Evolutionary conservation across 1,140 invertebrate genomes (phyloP).

Genomic region (Drosophila melanica): DNA sequence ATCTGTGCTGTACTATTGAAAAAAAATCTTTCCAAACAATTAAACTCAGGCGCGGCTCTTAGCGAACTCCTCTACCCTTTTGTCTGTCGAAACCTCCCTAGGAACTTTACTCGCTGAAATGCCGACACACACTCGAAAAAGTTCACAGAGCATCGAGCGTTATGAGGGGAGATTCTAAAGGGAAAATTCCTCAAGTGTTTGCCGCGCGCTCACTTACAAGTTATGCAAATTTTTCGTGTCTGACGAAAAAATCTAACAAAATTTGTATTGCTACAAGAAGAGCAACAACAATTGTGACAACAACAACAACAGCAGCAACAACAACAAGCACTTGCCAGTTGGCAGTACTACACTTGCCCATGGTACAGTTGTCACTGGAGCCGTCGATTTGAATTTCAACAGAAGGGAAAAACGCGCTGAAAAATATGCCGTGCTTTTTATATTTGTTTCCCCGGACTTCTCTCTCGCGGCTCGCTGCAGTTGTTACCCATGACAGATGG

Average conservation of each 20-base stretch:
- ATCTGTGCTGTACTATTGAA: conserved; percentile 7
- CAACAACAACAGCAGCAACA: conserved; percentile 22
- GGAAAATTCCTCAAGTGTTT: conserved; percentile 66
- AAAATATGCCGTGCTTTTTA: conserved; percentile 54
- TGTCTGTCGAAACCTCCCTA: conserved; percentile 41
- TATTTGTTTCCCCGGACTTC: conserved; percentile 1
- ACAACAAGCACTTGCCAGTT: conserved; percentile 50
- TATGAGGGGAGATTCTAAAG: conserved; percentile 58
- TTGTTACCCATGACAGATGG: conserved; percentile 71
- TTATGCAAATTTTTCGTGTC: conserved; percentile 67
- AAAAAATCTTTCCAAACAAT: conserved; percentile 69
- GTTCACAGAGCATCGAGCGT: conserved; percentile 10
- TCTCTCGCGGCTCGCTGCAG: background rate
- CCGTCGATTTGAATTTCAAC: conserved; percentile 56
- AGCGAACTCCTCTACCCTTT: conserved; percentile 53
- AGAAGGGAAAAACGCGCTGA: conserved; percentile 35
- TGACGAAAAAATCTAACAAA: conserved; percentile 58
- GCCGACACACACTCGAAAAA: conserved; percentile 68
- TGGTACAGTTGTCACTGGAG: conserved; percentile 65
- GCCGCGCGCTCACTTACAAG: conserved; percentile 37
- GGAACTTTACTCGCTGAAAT: conserved; percentile 39
- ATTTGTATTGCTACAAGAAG: conserved; percentile 49
- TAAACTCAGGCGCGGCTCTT: conserved; percentile 42
- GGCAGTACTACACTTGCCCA: conserved; percentile 54
- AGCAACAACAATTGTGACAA: conserved; percentile 56